phyloP scores from a whole-genome alignment of 2,797 vertebrate species.

The Phoeniculus purpureus region DNA sequence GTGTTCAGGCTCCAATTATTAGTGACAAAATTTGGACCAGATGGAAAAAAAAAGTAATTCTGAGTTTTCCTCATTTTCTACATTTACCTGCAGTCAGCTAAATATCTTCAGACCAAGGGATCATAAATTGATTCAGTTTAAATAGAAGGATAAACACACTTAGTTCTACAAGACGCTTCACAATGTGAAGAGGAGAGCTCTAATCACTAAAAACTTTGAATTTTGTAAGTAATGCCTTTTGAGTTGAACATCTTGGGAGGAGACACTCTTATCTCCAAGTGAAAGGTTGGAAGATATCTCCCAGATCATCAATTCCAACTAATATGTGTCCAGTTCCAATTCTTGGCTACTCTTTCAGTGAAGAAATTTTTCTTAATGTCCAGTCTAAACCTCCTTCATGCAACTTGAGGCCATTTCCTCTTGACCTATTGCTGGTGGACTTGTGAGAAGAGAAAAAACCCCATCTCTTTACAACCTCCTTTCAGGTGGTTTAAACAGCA shows the following conservation, averaged over 20 bases:
- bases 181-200: accelerated
- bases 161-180: not conserved
- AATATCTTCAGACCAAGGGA: not conserved
- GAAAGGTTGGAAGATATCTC: too few relatives aligned
- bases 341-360: too few relatives aligned
- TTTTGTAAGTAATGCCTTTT: not conserved
- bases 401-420: too few relatives aligned
- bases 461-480: too few relatives aligned
- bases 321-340: too few relatives aligned
- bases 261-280: not conserved
- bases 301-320: too few relatives aligned
- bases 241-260: not conserved
- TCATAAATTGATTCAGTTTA: not conserved
- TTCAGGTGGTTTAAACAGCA: too few relatives aligned
- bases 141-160: not conserved
- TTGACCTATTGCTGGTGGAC: too few relatives aligned
- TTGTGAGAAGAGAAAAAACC: too few relatives aligned
- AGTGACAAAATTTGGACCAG: not conserved
- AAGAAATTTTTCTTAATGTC: too few relatives aligned
- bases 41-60: not conserved
- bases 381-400: too few relatives aligned
- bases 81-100: not conserved
- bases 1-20: not conserved
- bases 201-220: not conserved
- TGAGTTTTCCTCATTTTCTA: not conserved